Evolutionary conservation across 2,113 vertebrate species (phyloP).

Genomic region (Dipodomys merriami): DNA sequence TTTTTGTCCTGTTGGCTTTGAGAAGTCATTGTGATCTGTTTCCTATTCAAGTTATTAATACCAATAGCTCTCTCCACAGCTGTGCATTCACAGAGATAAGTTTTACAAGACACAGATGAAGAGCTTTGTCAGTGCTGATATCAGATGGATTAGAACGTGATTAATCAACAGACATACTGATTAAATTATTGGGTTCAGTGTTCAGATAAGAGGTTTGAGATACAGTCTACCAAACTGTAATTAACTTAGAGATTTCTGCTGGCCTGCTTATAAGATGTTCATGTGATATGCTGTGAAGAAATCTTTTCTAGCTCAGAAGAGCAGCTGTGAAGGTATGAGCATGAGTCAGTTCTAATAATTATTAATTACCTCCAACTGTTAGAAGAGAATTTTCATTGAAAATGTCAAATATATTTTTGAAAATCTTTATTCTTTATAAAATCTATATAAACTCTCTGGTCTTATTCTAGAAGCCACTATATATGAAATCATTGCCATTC

Average conservation of each 20-base stretch:
- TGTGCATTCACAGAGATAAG: conserved; percentile 65
- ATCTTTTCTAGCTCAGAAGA: conserved; percentile 58
- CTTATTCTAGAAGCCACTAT: not conserved
- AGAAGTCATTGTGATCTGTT: conserved; percentile 49
- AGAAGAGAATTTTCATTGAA: conserved; percentile 43
- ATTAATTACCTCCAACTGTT: conserved; percentile 53
- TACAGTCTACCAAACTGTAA: conserved; percentile 78
- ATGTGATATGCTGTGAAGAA: conserved; percentile 70
- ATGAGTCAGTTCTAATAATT: conserved; percentile 61
- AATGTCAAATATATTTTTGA: conserved; percentile 22
- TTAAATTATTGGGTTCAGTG: conserved; percentile 81
- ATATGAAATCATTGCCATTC: not conserved
- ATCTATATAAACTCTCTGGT: not conserved
- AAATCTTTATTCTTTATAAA: not conserved
- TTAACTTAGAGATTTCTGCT: conserved; percentile 77
- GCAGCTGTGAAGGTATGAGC: conserved; percentile 70
- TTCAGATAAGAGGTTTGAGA: conserved; percentile 81
- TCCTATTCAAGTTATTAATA: conserved; percentile 68
- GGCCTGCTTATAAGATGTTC: conserved; percentile 68
- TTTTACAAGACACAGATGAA: conserved; percentile 74
- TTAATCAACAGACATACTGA: conserved; percentile 79
- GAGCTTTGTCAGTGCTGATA: conserved; percentile 68
- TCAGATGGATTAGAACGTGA: conserved; percentile 80
- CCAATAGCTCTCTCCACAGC: conserved; percentile 63
- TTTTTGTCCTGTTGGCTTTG: conserved; percentile 42